These are phyloP conservation scores for Hozukius guyotensis DNA, from an alignment of 2,797 vertebrate species.

Conservation along the genomic window DNA sequence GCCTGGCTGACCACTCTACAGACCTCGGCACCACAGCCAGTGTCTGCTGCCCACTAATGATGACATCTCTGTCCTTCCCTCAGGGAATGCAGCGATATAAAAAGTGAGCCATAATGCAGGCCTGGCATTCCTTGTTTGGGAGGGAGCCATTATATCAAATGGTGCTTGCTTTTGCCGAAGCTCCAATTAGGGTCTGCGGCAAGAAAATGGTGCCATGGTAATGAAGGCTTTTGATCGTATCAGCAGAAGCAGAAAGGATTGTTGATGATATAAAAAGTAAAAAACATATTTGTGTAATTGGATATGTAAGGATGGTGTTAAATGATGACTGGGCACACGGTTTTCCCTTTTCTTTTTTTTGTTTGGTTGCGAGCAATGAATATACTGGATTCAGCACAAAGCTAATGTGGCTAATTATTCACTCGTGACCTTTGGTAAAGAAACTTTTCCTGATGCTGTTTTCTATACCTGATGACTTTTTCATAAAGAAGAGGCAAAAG, in stretches of 20 bases:
- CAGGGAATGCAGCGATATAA: conserved; percentile 60
- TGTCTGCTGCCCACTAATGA: conserved; percentile 74
- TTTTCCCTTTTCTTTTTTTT: neutral
- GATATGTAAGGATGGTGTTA: conserved; percentile 32
- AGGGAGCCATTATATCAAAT: conserved; percentile 71
- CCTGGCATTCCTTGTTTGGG: conserved; percentile 60
- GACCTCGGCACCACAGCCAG: conserved; percentile 51
- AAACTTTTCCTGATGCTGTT: conserved; percentile 3
- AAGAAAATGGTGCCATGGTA: conserved; percentile 60
- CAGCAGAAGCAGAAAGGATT: conserved; percentile 42
- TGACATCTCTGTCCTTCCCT: conserved; percentile 69
- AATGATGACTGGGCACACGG: conserved; percentile 11
- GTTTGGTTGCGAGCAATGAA: conserved; percentile 2
- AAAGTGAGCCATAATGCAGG: conserved; percentile 61
- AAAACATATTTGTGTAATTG: conserved; percentile 37
- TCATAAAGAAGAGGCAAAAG: neutral
- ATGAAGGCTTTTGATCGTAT: conserved; percentile 71
- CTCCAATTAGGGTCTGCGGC: conserved; percentile 65
- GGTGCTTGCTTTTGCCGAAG: conserved; percentile 64
- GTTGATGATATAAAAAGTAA: conserved; percentile 32
- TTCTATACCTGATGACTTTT: neutral
- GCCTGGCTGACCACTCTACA: conserved; percentile 58
- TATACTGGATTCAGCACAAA: conserved; percentile 12
- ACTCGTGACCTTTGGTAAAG: conserved; percentile 17
- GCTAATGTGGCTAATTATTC: conserved; percentile 30